phyloP scores from a whole-genome alignment of 2,797 vertebrate species.

The Zalophus californianus region DNA sequence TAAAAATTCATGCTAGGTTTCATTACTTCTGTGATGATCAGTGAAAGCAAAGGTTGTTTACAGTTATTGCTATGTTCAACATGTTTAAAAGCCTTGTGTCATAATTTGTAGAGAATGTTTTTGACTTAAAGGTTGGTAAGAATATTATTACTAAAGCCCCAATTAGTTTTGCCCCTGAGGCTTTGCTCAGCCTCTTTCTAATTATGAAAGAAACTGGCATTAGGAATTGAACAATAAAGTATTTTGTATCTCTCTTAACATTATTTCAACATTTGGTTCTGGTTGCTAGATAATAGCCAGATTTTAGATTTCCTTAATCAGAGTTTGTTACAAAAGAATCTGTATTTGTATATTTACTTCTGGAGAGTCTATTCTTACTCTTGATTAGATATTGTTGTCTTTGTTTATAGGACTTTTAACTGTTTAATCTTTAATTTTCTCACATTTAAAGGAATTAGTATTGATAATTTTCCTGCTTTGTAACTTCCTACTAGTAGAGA shows the following conservation, averaged over 20 bases:
- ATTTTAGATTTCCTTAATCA: slow-evolving; percentile 53
- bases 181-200: not conserved
- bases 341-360: not conserved
- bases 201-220: not conserved
- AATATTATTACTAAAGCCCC: slow-evolving; percentile 27
- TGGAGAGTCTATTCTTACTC: not conserved
- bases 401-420: slow-evolving; percentile 48
- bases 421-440: slow-evolving; percentile 35
- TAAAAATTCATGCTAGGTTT: slow-evolving; percentile 50
- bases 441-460: not conserved
- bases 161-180: not conserved
- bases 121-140: slow-evolving; percentile 16
- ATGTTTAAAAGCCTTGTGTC: not conserved
- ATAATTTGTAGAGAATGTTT: slow-evolving; percentile 39
- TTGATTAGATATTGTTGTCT: not conserved
- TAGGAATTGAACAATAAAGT: not conserved
- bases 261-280: slow-evolving; percentile 52
- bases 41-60: not conserved
- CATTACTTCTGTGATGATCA: not conserved
- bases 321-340: not conserved
- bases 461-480: slow-evolving; percentile 31
- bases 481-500: slow-evolving; percentile 27
- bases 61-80: not conserved
- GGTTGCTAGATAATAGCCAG: not conserved
- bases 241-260: not conserved